phyloP scores from a whole-genome alignment of 2,797 vertebrate genomes.

The Vespertilio murinus region DNA sequence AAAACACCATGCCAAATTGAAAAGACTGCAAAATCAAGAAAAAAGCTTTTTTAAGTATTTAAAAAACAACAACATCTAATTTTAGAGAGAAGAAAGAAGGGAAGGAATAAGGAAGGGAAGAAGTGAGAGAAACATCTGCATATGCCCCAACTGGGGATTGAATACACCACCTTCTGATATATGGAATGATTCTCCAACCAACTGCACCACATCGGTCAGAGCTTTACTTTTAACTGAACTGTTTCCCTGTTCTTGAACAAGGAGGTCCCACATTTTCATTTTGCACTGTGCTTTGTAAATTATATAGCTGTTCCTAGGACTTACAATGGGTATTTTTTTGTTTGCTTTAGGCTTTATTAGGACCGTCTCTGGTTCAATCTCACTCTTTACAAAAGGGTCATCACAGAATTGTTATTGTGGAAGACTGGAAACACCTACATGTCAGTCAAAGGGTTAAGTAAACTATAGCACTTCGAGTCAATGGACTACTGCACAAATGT shows the following conservation, averaged over 20 bases:
- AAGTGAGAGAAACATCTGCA: too few relatives aligned
- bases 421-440: background rate
- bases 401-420: background rate
- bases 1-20: background rate
- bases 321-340: background rate
- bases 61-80: too few relatives aligned
- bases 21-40: background rate
- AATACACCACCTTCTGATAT: background rate
- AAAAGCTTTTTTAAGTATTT: background rate
- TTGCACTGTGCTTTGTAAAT: background rate
- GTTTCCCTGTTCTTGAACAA: background rate
- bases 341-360: slow-evolving; percentile 6
- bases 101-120: too few relatives aligned
- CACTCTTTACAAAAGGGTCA: background rate
- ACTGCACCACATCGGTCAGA: background rate
- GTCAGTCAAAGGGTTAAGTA: background rate
- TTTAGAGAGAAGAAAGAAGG: too few relatives aligned
- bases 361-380: background rate
- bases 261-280: background rate
- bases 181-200: background rate
- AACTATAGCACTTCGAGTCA: background rate
- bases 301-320: background rate
- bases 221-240: background rate
- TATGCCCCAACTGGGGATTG: background rate
- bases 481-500: background rate